Evolutionary conservation across 2,113 vertebrate genomes (phyloP).

Genomic region (Poicephalus gulielmi): DNA sequence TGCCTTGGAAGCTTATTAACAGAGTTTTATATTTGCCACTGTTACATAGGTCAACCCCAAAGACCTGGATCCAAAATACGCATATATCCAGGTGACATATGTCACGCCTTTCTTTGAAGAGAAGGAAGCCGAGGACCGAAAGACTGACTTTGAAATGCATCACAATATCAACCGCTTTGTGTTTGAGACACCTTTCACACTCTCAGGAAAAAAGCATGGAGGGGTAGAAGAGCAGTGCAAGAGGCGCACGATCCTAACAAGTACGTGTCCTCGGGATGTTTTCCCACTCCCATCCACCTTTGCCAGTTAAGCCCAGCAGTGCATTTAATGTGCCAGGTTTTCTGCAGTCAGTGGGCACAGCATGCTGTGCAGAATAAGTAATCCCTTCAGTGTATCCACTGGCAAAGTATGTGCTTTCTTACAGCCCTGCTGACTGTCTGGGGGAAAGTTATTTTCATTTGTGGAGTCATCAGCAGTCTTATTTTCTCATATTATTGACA

Average conservation of each 20-base stretch:
- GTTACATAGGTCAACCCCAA: conserved; percentile 90
- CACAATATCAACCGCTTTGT: conserved; percentile 97
- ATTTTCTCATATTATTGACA: not conserved
- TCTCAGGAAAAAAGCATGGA: conserved; percentile 94
- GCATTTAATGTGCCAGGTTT: fast-evolving
- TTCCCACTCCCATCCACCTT: fast-evolving
- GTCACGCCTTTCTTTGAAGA: conserved; percentile 95
- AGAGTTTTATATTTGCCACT: not conserved
- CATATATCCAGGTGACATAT: conserved; percentile 97
- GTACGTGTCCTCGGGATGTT: conserved; percentile 67
- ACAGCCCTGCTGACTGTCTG: not conserved
- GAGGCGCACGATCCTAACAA: conserved; percentile 90
- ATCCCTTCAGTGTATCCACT: not conserved
- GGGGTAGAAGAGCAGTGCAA: conserved; percentile 98
- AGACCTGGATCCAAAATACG: conserved; percentile 92
- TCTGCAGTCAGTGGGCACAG: not conserved
- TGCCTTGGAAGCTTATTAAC: not conserved
- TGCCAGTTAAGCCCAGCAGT: not conserved
- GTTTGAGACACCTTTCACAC: conserved; percentile 95
- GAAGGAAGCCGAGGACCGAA: conserved; percentile 90
- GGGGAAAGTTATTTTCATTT: not conserved
- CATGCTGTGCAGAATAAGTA: not conserved
- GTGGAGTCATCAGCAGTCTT: not conserved
- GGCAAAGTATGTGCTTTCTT: not conserved
- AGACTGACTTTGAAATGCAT: conserved; percentile 93